phyloP scores from a whole-genome alignment of 1,140 invertebrate species.

The Drosophila athabasca region DNA sequence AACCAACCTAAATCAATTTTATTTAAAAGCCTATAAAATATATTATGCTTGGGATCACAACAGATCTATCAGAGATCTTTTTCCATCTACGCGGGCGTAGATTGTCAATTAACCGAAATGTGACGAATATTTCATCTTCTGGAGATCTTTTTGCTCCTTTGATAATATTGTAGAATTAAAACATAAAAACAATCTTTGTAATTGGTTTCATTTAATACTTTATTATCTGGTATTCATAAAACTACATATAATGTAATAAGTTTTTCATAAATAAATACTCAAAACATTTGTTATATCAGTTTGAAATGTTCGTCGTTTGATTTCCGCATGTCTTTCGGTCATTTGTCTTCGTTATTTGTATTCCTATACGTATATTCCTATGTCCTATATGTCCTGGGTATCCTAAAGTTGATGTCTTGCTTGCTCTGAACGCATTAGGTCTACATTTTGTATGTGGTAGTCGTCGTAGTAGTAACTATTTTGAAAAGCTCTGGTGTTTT shows the following conservation, averaged over 20 bases:
- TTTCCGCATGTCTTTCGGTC: conserved; percentile 9
- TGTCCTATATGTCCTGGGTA: conserved; percentile 6
- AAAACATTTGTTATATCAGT: conserved; percentile 44
- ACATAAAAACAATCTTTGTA: background rate
- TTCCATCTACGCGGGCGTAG: too few species aligned
- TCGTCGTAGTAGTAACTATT: conserved; percentile 65
- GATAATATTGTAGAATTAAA: too few species aligned
- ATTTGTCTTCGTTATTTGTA: conserved; percentile 16
- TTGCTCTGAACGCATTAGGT: conserved; percentile 40
- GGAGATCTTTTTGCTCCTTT: too few species aligned
- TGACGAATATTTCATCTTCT: too few species aligned
- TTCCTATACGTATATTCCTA: background rate
- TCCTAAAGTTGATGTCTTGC: conserved; percentile 33
- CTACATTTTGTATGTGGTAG: conserved; percentile 23
- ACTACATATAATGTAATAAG: conserved; percentile 56
- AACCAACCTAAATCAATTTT: too few species aligned
- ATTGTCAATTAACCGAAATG: too few species aligned
- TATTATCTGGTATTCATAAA: conserved; percentile 70
- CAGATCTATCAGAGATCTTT: too few species aligned
- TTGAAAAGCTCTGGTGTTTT: conserved; percentile 45
- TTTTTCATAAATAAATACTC: conserved; percentile 70
- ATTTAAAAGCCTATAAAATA: too few species aligned
- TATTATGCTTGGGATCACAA: too few species aligned
- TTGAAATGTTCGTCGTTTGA: conserved; percentile 37
- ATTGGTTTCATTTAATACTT: conserved; percentile 79